These are phyloP conservation scores for Anthopleura xanthogrammica DNA, from an alignment of 92 coral and sea anemone genomes.

Conservation along the genomic window DNA sequence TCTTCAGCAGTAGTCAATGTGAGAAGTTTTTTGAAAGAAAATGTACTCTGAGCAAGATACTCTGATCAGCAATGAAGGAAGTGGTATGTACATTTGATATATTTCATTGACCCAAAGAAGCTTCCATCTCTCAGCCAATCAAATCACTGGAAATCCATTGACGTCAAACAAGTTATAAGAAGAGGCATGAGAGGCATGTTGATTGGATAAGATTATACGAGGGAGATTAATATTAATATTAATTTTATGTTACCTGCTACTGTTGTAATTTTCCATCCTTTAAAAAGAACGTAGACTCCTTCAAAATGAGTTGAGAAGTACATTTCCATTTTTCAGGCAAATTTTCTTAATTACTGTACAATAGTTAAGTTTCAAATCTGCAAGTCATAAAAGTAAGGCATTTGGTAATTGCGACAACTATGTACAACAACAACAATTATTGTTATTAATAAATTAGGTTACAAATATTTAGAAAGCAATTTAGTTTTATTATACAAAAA, in stretches of 20 bases:
- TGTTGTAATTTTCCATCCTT: slow-evolving; percentile 60
- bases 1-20: too few species aligned
- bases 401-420: too few species aligned
- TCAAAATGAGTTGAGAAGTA: slow-evolving; percentile 31
- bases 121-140: neutral
- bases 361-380: neutral
- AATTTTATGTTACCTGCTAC: slow-evolving; percentile 29
- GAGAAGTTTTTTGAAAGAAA: neutral
- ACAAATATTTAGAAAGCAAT: too few species aligned
- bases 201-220: neutral
- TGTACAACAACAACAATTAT: too few species aligned
- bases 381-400: neutral
- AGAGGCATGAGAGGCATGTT: neutral
- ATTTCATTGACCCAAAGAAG: neutral
- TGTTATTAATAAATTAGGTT: too few species aligned
- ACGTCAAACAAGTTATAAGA: neutral
- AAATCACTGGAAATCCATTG: neutral
- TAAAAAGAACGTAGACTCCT: slow-evolving; percentile 40
- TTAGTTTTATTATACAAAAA: too few species aligned
- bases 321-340: slow-evolving; percentile 28
- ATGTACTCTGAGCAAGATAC: neutral
- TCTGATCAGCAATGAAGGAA: neutral
- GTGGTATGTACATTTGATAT: neutral
- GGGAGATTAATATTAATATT: neutral
- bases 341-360: neutral